Conservation (phyloP, 2,888 invertebrate species). For the Thymelicus acteon region DNA sequence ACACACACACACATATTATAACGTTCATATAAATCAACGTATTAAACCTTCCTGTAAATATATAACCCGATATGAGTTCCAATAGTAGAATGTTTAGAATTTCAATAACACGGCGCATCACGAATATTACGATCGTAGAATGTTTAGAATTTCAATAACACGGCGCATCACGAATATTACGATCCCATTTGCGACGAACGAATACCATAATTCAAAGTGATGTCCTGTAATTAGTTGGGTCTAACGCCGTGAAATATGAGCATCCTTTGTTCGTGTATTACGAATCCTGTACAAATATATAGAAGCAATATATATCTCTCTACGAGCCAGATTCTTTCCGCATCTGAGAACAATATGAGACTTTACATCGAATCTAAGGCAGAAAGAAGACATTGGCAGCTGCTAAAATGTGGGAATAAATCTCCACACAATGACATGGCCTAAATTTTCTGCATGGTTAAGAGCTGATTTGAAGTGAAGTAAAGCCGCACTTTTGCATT, state of each 20-base stretch:
- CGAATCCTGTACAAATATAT: background rate
- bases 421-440: too few relatives aligned
- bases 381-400: background rate
- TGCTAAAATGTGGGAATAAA: background rate
- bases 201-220: slow-evolving; percentile 22
- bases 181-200: background rate
- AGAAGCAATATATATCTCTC: background rate
- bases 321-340: background rate
- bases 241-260: slow-evolving; percentile 22
- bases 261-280: slow-evolving; percentile 27
- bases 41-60: too few relatives aligned
- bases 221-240: slow-evolving; percentile 29
- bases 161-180: slow-evolving; percentile 13
- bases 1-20: too few relatives aligned
- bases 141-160: slow-evolving; percentile 26
- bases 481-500: too few relatives aligned
- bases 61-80: background rate
- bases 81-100: slow-evolving; percentile 14
- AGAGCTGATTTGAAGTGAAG: too few relatives aligned
- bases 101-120: slow-evolving; percentile 7
- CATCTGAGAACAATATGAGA: background rate
- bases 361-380: too few relatives aligned
- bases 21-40: too few relatives aligned
- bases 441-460: too few relatives aligned
- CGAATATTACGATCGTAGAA: too few relatives aligned